Conservation (phyloP, 2,888 invertebrate species). For the Dasysyrphus tricinctus region DNA sequence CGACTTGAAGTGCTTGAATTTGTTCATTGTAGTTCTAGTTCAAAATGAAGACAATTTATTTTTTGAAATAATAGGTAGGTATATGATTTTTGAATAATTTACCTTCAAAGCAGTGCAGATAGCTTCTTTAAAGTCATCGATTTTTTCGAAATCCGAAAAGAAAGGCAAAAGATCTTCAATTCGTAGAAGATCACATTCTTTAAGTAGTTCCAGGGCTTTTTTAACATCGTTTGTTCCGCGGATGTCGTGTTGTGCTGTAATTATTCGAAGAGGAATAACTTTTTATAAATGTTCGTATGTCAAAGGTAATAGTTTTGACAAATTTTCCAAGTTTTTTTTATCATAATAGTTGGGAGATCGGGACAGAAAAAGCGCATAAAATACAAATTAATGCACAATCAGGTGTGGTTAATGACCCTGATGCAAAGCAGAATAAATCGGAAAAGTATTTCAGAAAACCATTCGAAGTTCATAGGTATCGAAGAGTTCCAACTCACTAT, state of each 20-base stretch:
- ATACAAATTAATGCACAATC: too few relatives aligned
- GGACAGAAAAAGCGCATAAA: too few relatives aligned
- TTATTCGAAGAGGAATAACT: background rate
- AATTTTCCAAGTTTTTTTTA: too few relatives aligned
- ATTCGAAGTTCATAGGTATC: too few relatives aligned
- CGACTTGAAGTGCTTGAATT: constrained; percentile 95
- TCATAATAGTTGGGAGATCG: too few relatives aligned
- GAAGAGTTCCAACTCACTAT: too few relatives aligned
- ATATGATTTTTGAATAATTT: background rate
- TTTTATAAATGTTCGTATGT: background rate
- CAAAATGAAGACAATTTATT: background rate
- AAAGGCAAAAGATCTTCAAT: constrained; percentile 99
- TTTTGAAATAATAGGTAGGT: background rate
- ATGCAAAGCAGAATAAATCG: too few relatives aligned
- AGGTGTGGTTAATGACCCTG: too few relatives aligned
- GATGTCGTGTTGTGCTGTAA: constrained; percentile 94
- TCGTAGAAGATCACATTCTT: constrained; percentile 94
- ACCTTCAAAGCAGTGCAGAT: constrained; percentile 94
- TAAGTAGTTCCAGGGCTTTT: constrained; percentile 94
- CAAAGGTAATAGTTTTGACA: too few relatives aligned
- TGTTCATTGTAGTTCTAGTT: constrained; percentile 94
- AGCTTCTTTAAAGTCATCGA: constrained; percentile 97
- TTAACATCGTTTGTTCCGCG: constrained; percentile 95
- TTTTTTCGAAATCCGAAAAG: constrained; percentile 98
- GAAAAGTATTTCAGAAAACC: too few relatives aligned